Evolutionary conservation across 2,888 invertebrate species (phyloP), one percentile per base, ranked within the genome.

Genomic region (Pedicia rivosa): DNA sequence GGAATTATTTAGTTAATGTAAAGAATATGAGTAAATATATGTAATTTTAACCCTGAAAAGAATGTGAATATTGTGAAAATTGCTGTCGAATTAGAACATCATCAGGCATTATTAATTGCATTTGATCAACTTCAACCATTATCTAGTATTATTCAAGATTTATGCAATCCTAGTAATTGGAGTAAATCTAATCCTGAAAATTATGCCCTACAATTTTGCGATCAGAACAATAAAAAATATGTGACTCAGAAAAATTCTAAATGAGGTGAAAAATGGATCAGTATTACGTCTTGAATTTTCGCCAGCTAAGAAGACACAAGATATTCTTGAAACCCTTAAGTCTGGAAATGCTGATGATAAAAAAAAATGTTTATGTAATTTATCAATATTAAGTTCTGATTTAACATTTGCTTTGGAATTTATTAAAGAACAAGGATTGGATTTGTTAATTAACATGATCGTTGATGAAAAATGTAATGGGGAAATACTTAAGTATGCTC

Each of bases 221-320:
- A 92, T 49, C 74, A 68, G 45, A 82, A 79, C 48, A 83, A 83
- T 55, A 75, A 79, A 47, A 82, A 83, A 59, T 92, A 88, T 54
- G 87, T 92, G 25, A 92, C 91, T 1, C 91, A 90, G 50, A 88
- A 92, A 55, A 88, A 90, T n/a, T 63, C 73, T 91, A 22, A 83
- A 83, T 53, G 91, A 91, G 62, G 83, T 94, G 13, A 88, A 88
- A 62, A 91, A 92, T 57, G 94, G 94, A 1, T 83, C 82, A 12
- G 84, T 94, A 3, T 60, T 94, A 35, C 69, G 77, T 35, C 64
- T 94, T 27, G 81, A 86, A 48, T 75, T 74, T 51, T 91, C 92
- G 2, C 86, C 92, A 26, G 79, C 83, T 1, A 87, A 84, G 64
- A 88, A 86, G 14, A 86, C 88, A 2, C 78, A 78, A 51, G 83